A percentile compares a stretch with the other conserved stretches of the same genome.
These are phyloP conservation scores for Aldrovandia affinis DNA, from an alignment of 2,797 vertebrate genomes.

Conservation along the genomic window DNA sequence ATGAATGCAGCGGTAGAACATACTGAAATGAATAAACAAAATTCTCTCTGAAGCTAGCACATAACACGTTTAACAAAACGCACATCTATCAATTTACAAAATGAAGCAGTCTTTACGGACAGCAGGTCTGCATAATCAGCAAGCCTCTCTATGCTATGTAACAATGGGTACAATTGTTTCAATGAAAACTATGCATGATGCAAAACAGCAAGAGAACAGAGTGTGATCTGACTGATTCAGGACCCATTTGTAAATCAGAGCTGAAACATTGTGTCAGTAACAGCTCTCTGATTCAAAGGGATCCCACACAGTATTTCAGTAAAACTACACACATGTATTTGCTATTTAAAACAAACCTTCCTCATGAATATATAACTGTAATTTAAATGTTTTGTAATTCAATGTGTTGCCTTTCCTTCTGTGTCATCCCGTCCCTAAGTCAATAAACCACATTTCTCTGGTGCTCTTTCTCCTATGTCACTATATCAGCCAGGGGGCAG, in stretches of 20 bases:
- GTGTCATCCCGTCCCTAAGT: no score
- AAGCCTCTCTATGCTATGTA: not conserved
- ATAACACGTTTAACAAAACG: not conserved
- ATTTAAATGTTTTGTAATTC: no score
- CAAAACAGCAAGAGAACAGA: not conserved
- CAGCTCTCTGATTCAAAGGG: no score
- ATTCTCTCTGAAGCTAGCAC: not conserved
- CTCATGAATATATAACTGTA: not conserved
- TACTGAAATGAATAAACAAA: not conserved
- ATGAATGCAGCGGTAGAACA: not conserved
- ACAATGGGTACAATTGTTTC: not conserved
- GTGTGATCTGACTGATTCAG: not conserved
- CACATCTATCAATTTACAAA: not conserved
- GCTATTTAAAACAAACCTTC: not conserved
- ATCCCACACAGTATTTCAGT: no score
- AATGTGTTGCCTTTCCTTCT: no score
- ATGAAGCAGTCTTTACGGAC: not conserved
- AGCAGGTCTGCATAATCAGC: not conserved
- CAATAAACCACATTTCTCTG: no score
- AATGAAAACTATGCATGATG: not conserved
- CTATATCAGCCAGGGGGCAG: not conserved
- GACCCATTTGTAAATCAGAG: not conserved
- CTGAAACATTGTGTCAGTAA: not conserved
- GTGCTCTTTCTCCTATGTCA: no score
- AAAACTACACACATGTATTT: no score